These are phyloP conservation scores for Lasioglossum morio DNA, from an alignment of 2,888 invertebrate genomes.

Conservation along the genomic window DNA sequence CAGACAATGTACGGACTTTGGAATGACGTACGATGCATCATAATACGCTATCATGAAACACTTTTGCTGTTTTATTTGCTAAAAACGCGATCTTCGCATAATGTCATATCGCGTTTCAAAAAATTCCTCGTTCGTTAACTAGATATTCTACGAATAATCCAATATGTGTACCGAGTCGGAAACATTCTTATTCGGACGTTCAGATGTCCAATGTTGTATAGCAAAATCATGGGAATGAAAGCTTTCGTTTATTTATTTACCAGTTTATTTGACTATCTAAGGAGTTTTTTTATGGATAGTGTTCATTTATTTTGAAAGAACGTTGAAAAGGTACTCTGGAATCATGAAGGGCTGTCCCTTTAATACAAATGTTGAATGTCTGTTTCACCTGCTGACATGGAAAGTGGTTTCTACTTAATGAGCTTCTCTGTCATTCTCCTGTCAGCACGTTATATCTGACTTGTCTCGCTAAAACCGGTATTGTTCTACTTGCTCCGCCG, in stretches of 20 bases:
- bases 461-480: neutral
- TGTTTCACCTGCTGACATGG: neutral
- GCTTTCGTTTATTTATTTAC: neutral
- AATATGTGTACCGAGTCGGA: neutral
- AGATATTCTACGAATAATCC: neutral
- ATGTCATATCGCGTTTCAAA: neutral
- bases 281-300: neutral
- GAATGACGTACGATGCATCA: constrained; percentile 6
- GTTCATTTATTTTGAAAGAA: neutral
- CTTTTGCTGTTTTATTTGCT: neutral
- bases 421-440: neutral
- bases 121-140: neutral
- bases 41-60: neutral
- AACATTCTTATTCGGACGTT: neutral
- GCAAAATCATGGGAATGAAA: neutral
- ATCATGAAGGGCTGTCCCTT: neutral
- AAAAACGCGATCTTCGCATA: neutral
- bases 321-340: neutral
- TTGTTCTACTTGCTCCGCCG: neutral
- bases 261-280: neutral
- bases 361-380: neutral
- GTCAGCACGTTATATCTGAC: neutral
- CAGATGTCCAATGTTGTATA: neutral
- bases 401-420: neutral
- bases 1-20: neutral